Base-by-base conservation (phyloP, 2,797 vertebrate species). In the Lerista edwardsae region DNA sequence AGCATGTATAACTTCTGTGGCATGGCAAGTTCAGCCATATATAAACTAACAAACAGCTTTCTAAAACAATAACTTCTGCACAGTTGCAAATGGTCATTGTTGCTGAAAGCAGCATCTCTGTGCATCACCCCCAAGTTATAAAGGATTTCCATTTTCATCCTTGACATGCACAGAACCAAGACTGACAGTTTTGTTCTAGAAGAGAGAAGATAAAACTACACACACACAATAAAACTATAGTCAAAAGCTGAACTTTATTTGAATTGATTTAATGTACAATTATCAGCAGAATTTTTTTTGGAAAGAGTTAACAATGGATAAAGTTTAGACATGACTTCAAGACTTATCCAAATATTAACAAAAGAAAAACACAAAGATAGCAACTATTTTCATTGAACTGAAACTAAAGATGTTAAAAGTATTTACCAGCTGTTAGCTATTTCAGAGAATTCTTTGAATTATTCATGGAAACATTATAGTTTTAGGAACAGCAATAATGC, bases 211-310 rank as follows among this genome's bases (percentile, higher is more conserved):
- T 27, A 39, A 44, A 36, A 31, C 36, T 44, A 31, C 57, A 36
- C 72, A 68, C 31, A 21, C 10, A 41, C 68, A 62, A 77, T 41
- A 51, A 14, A 3, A 27, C 1, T 62, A 19, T 77, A 86, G 57
- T 72, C 39, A 86, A 86, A 86, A 77, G 79, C 74, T 82, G 69
- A 65, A 51, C 36, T 86, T 86, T 86, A 86, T 86, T 86, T 82
- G 31, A 86, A 41, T 51, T 64, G 29, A n/a, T 57, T 82, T 69
- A 69, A 86, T 72, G 55, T 77, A 86, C 84, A 86, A 64, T 82
- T 25, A 76, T 81, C 67, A 82, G 84, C 73, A 81, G 65, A 62
- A 36, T 61, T 61, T 86, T 62, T 62, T 86, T 72, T 39, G 75
- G 69, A 80, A 51, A 80, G 51, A 65, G 34, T 67, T 80, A 80